Evolutionary conservation across 2,797 vertebrate species (phyloP).

Genomic region (Apogon hyalosoma): DNA sequence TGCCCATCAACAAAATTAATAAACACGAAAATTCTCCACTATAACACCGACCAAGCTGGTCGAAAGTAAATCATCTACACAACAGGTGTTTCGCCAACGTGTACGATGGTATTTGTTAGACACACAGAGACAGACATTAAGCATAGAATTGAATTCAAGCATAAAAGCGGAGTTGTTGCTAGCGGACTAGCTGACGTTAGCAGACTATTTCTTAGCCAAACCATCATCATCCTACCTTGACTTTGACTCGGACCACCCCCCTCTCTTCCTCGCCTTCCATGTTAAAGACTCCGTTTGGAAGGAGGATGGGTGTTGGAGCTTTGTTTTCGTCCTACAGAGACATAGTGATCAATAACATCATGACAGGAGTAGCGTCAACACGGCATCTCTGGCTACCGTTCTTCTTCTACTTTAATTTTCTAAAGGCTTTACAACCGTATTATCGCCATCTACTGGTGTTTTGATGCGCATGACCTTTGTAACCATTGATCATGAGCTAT

Average conservation of each 20-base stretch:
- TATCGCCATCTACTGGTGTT: slow-evolving; percentile 40
- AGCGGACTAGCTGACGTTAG: slow-evolving; percentile 10
- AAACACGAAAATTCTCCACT: no score
- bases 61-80: no score
- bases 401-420: slow-evolving; percentile 47
- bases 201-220: neutral
- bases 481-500: no score
- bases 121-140: neutral
- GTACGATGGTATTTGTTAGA: neutral
- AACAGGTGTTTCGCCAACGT: neutral
- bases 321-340: slow-evolving; percentile 46
- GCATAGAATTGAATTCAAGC: neutral
- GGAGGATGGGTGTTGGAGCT: slow-evolving; percentile 23
- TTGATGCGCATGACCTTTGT: no score
- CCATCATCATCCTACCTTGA: slow-evolving; percentile 76
- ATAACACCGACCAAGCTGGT: neutral
- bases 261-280: slow-evolving; percentile 87
- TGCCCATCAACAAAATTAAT: neutral
- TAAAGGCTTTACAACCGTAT: neutral
- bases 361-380: neutral
- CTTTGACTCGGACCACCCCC: slow-evolving; percentile 87
- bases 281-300: slow-evolving; percentile 48
- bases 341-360: slow-evolving; percentile 51
- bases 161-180: slow-evolving; percentile 5
- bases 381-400: slow-evolving; percentile 20